A percentile compares a stretch with the other conserved stretches of the same genome.
These are phyloP conservation scores for Psittacara wagleri DNA, from an alignment of 2,113 vertebrate genomes.

Conservation along the genomic window DNA sequence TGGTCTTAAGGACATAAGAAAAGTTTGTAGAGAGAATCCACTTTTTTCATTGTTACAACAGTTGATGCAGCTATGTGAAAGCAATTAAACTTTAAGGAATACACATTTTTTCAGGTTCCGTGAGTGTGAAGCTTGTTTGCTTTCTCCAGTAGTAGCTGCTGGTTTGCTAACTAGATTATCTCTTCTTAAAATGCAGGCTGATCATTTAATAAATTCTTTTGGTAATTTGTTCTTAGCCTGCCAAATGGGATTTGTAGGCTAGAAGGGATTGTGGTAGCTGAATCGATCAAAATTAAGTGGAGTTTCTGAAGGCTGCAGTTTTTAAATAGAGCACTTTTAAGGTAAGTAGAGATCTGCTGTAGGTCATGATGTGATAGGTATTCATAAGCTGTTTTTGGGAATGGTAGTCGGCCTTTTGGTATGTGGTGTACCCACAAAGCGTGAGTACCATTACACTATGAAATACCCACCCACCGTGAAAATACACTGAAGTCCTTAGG, in stretches of 20 bases:
- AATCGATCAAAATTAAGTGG: not conserved
- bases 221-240: not conserved
- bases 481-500: not conserved
- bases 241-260: not conserved
- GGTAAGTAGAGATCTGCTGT: not conserved
- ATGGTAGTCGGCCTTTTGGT: not conserved
- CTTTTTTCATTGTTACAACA: not conserved
- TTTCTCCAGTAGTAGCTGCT: not conserved
- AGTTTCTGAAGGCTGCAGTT: not conserved
- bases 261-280: not conserved
- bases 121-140: not conserved
- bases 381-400: not conserved
- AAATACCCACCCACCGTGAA: not conserved
- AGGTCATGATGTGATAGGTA: not conserved
- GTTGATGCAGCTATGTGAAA: not conserved
- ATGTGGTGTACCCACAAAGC: rapidly evolving
- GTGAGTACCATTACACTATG: not conserved
- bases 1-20: not conserved
- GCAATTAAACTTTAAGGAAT: not conserved
- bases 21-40: not conserved
- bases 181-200: not conserved
- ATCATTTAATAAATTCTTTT: not conserved
- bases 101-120: not conserved
- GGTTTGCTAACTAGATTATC: not conserved
- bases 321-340: not conserved